phyloP scores from a whole-genome alignment of 2,113 vertebrate genomes.

The Gobio gobio region DNA sequence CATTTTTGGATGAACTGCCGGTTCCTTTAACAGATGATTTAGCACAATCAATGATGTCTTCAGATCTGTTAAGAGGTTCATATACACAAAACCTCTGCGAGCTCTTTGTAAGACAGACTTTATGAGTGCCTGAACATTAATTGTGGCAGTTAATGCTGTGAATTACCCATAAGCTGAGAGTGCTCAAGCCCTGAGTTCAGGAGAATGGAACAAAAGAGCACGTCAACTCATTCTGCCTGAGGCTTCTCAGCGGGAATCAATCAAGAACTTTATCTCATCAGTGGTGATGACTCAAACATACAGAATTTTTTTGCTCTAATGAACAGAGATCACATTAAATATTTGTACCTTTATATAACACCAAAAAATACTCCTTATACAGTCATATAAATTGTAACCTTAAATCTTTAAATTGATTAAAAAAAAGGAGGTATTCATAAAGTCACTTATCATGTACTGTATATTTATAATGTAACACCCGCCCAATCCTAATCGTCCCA shows the following conservation, averaged over 20 bases:
- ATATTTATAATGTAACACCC: not conserved
- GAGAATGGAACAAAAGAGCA: not conserved
- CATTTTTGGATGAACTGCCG: not conserved
- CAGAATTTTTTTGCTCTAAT: not conserved
- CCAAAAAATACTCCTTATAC: not conserved
- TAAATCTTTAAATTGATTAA: not conserved
- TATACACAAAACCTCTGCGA: not conserved
- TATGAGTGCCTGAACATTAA: not conserved
- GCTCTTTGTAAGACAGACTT: not conserved
- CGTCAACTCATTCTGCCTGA: not conserved
- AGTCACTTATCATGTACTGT: not conserved
- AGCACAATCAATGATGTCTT: not conserved
- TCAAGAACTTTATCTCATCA: conserved; percentile 12
- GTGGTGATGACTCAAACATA: not conserved
- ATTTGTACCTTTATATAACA: not conserved
- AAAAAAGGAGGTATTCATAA: not conserved
- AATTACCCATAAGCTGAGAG: not conserved
- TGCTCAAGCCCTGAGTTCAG: not conserved
- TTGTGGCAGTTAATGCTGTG: not conserved
- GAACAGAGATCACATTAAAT: not conserved
- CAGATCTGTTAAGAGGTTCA: not conserved
- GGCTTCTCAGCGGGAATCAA: conserved; percentile 14
- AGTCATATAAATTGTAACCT: not conserved
- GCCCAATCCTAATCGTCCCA: no score
- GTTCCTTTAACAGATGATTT: not conserved